These are phyloP conservation scores for Trachemys scripta DNA, from an alignment of 2,113 vertebrate species.

Conservation along the genomic window DNA sequence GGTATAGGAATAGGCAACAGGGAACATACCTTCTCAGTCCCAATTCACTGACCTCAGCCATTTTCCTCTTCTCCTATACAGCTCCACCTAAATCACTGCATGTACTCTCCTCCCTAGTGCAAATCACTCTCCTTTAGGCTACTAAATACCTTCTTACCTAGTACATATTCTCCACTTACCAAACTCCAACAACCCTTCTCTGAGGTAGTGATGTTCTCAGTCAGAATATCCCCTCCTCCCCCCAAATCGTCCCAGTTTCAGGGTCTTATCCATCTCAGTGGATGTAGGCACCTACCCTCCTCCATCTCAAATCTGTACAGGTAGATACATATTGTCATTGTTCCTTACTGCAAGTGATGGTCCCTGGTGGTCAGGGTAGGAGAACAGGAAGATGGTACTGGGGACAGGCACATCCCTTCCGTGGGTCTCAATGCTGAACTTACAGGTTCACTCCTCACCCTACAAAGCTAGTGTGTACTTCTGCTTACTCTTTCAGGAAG, in stretches of 20 bases:
- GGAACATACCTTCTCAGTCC: not conserved
- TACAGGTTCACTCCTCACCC: not conserved
- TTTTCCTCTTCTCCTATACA: not conserved
- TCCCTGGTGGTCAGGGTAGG: constrained; percentile 22
- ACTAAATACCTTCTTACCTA: constrained; percentile 59
- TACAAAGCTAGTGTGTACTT: not conserved
- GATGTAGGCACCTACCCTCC: constrained; percentile 69
- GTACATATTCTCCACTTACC: constrained; percentile 57
- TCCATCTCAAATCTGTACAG: constrained; percentile 66
- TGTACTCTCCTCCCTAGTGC: not conserved
- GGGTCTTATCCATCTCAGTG: constrained; percentile 58
- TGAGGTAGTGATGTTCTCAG: constrained; percentile 64
- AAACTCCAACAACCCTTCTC: constrained; percentile 51
- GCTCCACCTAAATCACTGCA: not conserved
- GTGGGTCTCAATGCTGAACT: not conserved
- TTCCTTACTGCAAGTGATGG: constrained; percentile 49
- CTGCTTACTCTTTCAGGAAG: not conserved
- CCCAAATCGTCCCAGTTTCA: constrained; percentile 66
- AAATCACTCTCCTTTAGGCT: constrained; percentile 22
- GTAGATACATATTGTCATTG: constrained; percentile 42
- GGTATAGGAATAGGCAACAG: not conserved
- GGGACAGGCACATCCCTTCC: not conserved
- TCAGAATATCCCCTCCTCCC: constrained; percentile 67
- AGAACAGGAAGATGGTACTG: constrained; percentile 37
- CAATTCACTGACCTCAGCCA: not conserved